phyloP scores from a whole-genome alignment of 2,113 vertebrate genomes.

The Noctilio leporinus region DNA sequence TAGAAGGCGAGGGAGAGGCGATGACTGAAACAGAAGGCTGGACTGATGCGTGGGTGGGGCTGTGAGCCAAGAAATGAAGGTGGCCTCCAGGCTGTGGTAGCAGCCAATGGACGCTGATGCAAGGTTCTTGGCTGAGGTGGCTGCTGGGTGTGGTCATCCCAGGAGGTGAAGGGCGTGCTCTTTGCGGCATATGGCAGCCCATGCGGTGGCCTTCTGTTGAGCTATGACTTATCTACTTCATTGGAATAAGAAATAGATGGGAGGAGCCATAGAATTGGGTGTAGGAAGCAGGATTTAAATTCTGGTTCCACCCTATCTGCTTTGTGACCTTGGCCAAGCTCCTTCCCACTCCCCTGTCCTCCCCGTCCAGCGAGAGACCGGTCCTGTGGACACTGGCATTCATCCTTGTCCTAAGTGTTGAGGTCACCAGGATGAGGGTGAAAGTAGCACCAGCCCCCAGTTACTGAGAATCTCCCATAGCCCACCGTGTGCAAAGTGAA shows the following conservation, averaged over 20 bases:
- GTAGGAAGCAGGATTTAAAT: not conserved
- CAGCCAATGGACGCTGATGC: not conserved
- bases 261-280: not conserved
- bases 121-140: too few species aligned
- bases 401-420: rapidly evolving
- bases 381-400: too few species aligned
- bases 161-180: rapidly evolving
- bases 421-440: not conserved
- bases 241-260: not conserved
- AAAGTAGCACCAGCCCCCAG: rapidly evolving
- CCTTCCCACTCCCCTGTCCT: not conserved
- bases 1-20: not conserved
- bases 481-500: rapidly evolving
- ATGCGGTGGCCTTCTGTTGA: rapidly evolving
- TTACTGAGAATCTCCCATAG: rapidly evolving
- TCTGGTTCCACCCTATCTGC: not conserved
- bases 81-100: rapidly evolving
- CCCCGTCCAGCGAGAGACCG: not conserved
- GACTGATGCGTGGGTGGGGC: too few species aligned
- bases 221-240: not conserved
- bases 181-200: not conserved
- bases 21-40: rapidly evolving
- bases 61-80: rapidly evolving
- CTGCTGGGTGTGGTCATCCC: rapidly evolving
- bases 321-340: not conserved